Base-by-base conservation (phyloP, 2,888 invertebrate species). In the Lasioglossum villosulum region DNA sequence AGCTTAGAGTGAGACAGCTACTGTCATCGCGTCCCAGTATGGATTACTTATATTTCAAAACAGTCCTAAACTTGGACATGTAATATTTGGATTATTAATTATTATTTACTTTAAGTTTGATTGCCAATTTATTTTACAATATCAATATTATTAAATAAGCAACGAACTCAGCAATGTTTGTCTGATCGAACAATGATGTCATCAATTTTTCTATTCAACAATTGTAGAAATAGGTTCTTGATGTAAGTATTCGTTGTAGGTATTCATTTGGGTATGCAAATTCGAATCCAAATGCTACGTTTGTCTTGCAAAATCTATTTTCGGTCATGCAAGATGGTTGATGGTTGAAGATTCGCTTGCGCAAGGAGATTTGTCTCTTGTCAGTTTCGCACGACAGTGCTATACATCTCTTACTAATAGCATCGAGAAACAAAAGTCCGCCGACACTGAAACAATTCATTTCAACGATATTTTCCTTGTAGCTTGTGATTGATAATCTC, bases 341-440 rank as follows among this genome's bases (percentile, higher is more conserved):
- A 75, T 71, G 42, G 59, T 27, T 34, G n/a, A 52, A 45, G 66
- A 37, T 19, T n/a, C 30, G 27, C 12, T n/a, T 16, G 34, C 48
- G 16, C 30, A 23, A n/a, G 74, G 48, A 72, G 81, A 80, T 83
- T 80, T 75, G 83, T 81, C 72, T 56, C 23, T 52, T 71, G 82
- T 82, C 83, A 72, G 71, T 81, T 59, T 70, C 81, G 45, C 34
- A 68, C 37, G 45, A 68, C 52, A 52, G 48, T 37, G 80, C 59
- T 80, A 39, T 45, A 4, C 19, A 19, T 48, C 45, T 27, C 23
- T 30, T 30, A n/a, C 23, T 42, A 34, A n/a, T 19, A 66, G 72
- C 37, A 66, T 0, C 30, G 4, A 6, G 68, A 70, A 83, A 77
- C 73, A 73, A 73, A 73, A 77, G 76, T 68, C 48, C 3, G 52